Evolutionary conservation across 2,888 invertebrate species (phyloP).

Genomic region (Meloe dianella): DNA sequence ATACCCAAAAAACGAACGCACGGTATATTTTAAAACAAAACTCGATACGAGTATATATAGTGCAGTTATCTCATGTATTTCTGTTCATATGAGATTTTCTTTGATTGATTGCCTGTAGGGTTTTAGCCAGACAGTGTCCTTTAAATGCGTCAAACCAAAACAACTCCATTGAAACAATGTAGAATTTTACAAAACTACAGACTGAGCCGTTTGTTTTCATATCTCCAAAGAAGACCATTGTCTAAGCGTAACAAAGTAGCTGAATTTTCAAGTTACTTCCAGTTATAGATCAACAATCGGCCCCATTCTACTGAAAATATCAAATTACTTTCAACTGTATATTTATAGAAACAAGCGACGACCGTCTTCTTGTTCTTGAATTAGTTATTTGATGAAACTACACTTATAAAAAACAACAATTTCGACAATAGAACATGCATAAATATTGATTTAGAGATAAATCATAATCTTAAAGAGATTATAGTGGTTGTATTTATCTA

Average conservation of each 20-base stretch:
- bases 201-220: not conserved
- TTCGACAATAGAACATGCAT: constrained; percentile 15
- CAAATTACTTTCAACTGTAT: constrained; percentile 19
- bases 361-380: constrained; percentile 12
- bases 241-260: constrained; percentile 30
- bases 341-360: constrained; percentile 18
- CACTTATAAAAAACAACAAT: not conserved
- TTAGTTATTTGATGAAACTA: constrained; percentile 13
- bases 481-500: not conserved
- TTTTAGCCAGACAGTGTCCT: not conserved
- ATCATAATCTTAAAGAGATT: no score
- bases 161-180: not conserved
- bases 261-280: constrained; percentile 3
- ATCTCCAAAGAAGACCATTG: constrained; percentile 1
- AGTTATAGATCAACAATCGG: constrained; percentile 28
- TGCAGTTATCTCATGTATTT: no score
- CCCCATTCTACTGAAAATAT: constrained; percentile 29
- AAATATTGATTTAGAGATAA: not conserved
- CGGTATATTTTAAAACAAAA: no score
- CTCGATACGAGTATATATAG: no score
- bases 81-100: no score
- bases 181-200: not conserved
- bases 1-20: not conserved
- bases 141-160: not conserved
- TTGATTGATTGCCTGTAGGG: no score